Evolutionary conservation across 1,140 invertebrate genomes (phyloP).

Genomic region (Achatina immaculata): DNA sequence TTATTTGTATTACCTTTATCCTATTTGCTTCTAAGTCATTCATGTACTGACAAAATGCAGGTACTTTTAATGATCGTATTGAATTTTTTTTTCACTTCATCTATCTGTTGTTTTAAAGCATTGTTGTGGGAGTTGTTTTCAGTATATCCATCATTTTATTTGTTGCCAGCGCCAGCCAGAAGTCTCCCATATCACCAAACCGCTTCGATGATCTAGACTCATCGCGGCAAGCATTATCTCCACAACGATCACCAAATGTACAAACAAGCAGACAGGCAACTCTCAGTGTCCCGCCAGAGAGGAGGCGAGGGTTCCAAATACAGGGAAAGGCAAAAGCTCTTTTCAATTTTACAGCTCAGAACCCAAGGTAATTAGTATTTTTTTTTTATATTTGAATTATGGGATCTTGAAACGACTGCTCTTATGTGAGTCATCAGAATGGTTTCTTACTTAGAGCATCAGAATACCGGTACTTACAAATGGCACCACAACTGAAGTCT

Average conservation of each 20-base stretch:
- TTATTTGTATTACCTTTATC: too few relatives aligned
- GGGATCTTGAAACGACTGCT: not conserved
- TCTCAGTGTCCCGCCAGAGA: conserved; percentile 69
- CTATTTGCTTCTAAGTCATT: too few relatives aligned
- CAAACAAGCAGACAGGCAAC: conserved; percentile 41
- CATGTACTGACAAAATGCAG: too few relatives aligned
- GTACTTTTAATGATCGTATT: too few relatives aligned
- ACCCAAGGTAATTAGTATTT: conserved; percentile 72
- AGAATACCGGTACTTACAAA: too few relatives aligned
- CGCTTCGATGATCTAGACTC: conserved; percentile 88
- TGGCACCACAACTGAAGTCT: too few relatives aligned
- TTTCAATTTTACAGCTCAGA: conserved; percentile 92
- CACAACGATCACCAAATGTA: conserved; percentile 19
- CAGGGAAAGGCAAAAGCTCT: conserved; percentile 81
- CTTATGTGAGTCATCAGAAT: too few relatives aligned
- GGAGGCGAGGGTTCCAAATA: conserved; percentile 70
- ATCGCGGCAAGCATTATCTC: conserved; percentile 20
- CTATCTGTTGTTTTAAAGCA: too few relatives aligned
- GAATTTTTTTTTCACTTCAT: too few relatives aligned
- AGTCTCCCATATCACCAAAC: conserved; percentile 90
- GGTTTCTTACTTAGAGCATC: too few relatives aligned
- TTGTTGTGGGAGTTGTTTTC: conserved; percentile 17
- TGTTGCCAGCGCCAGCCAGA: conserved; percentile 84
- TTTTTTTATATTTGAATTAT: not conserved
- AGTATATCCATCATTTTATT: too few relatives aligned